phyloP scores from a whole-genome alignment of 35 echinoderm and acorn worm genomes.

The Ophiothrix spiculata region DNA sequence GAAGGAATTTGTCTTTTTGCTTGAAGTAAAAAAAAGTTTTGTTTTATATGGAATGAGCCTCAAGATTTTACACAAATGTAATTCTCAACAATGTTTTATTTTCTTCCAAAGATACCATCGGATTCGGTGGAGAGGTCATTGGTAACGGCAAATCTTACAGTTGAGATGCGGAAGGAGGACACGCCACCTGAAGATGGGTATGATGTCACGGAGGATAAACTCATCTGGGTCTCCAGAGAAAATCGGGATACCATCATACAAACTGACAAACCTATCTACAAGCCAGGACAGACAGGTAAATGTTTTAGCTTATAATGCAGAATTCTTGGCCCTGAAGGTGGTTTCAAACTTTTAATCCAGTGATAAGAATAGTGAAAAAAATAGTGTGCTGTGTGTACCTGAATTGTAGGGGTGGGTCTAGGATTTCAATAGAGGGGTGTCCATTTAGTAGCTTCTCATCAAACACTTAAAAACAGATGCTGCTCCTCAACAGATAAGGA shows the following conservation, averaged over 20 bases:
- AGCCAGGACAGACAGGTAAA: conserved; percentile 83
- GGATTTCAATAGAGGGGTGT: no score
- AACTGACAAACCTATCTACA: conserved; percentile 84
- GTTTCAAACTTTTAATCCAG: no score
- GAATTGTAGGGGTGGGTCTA: no score
- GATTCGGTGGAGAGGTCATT: neutral
- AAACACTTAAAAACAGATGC: no score
- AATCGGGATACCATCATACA: conserved; percentile 58
- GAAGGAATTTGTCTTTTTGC: no score
- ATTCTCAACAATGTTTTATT: no score
- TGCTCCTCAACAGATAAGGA: no score
- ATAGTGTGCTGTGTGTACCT: no score
- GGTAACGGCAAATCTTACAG: neutral
- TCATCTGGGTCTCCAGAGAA: neutral
- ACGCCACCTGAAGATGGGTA: neutral
- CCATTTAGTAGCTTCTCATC: no score
- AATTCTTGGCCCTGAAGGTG: no score
- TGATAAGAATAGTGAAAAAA: no score
- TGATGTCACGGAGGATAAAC: conserved; percentile 1
- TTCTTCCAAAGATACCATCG: neutral
- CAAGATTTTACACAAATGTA: neutral
- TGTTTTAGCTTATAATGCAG: no score
- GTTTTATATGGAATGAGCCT: neutral
- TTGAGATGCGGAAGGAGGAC: neutral
- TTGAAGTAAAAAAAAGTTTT: neutral